These are phyloP conservation scores for Brachionus angularis DNA, from an alignment of 1,140 invertebrate genomes.

Conservation along the genomic window DNA sequence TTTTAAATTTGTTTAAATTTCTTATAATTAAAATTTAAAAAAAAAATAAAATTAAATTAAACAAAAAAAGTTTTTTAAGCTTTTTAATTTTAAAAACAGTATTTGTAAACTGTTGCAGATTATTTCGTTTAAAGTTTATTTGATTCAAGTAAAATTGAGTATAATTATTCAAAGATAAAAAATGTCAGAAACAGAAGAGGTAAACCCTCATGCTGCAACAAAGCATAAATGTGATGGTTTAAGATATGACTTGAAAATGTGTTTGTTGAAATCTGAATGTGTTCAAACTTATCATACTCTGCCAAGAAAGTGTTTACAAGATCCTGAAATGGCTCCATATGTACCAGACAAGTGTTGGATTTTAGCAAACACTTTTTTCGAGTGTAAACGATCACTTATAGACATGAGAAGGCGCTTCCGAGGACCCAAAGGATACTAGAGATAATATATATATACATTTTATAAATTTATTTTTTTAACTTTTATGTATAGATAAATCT, in stretches of 20 bases:
- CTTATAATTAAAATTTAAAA: too few species aligned
- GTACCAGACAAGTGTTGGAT: slow-evolving; percentile 36
- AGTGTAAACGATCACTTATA: slow-evolving; percentile 41
- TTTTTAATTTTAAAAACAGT: too few species aligned
- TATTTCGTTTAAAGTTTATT: neutral
- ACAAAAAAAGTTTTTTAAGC: too few species aligned
- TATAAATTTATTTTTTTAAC: slow-evolving; percentile 1
- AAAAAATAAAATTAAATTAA: too few species aligned
- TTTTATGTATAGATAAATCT: too few species aligned
- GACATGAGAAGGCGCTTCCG: slow-evolving; percentile 41
- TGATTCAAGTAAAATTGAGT: too few species aligned
- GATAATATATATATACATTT: neutral
- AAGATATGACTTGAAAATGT: slow-evolving; percentile 43
- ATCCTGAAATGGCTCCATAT: slow-evolving; percentile 15
- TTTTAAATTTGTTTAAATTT: too few species aligned
- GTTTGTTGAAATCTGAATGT: slow-evolving; percentile 36
- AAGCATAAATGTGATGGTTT: slow-evolving; percentile 36
- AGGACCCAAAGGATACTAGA: slow-evolving; percentile 42
- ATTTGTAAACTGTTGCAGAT: slow-evolving; percentile 7
- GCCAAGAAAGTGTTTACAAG: slow-evolving; percentile 27
- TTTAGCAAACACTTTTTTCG: slow-evolving; percentile 41
- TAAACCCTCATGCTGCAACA: slow-evolving; percentile 16
- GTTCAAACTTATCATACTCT: slow-evolving; percentile 19
- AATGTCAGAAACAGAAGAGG: neutral
- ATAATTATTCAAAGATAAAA: neutral